These are phyloP conservation scores for Druon quercuslanigerum DNA, from an alignment of 1,140 invertebrate genomes.

Conservation along the genomic window DNA sequence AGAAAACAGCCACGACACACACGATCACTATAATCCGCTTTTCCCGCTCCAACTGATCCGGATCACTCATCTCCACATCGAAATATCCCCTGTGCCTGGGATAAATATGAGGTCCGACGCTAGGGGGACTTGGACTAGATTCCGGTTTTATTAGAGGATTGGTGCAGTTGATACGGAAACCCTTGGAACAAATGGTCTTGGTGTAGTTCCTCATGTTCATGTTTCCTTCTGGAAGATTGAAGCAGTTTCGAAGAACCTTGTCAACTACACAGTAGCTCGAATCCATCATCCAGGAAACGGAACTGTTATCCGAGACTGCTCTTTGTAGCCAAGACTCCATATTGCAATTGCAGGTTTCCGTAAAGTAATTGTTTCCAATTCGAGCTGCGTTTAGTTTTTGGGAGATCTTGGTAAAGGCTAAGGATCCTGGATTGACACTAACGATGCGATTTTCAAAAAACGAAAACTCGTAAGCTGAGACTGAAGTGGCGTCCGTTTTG, in stretches of 20 bases:
- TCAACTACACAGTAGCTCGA: slow-evolving; percentile 81
- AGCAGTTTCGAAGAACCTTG: slow-evolving; percentile 78
- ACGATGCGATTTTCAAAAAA: slow-evolving; percentile 81
- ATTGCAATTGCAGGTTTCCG: slow-evolving; percentile 79
- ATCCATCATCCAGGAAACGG: slow-evolving; percentile 70
- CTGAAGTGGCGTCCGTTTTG: slow-evolving; percentile 61
- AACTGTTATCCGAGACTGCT: slow-evolving; percentile 70
- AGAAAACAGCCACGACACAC: slow-evolving; percentile 73
- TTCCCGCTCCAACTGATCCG: slow-evolving; percentile 69
- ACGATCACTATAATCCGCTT: slow-evolving; percentile 73
- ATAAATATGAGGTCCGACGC: slow-evolving; percentile 70
- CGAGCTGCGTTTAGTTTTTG: slow-evolving; percentile 72
- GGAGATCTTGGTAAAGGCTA: slow-evolving; percentile 77
- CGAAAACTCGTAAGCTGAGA: slow-evolving; percentile 75
- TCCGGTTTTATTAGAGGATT: slow-evolving; percentile 58
- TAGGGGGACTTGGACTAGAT: slow-evolving; percentile 67
- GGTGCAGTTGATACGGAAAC: slow-evolving; percentile 62
- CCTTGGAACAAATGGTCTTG: slow-evolving; percentile 76
- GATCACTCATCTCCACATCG: slow-evolving; percentile 71
- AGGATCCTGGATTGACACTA: slow-evolving; percentile 72
- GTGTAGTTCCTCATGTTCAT: slow-evolving; percentile 80
- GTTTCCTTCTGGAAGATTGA: slow-evolving; percentile 79
- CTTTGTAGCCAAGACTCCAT: slow-evolving; percentile 77
- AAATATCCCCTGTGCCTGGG: slow-evolving; percentile 68
- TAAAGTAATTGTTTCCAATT: slow-evolving; percentile 80